phyloP scores from a whole-genome alignment of 2,888 invertebrate species.

The Automeris io region DNA sequence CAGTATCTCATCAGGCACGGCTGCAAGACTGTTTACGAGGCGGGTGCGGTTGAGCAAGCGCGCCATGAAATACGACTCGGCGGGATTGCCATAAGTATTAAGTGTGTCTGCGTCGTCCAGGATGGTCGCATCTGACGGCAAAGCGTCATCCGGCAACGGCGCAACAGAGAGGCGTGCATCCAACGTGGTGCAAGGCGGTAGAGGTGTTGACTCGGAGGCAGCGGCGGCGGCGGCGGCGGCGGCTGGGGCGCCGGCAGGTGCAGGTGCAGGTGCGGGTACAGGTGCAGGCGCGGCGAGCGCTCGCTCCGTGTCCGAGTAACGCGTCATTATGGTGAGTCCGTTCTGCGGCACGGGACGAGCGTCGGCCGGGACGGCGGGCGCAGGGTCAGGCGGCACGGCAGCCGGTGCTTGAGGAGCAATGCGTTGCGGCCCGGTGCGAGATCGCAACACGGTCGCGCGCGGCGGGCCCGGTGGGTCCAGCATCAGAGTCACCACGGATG shows the following conservation, averaged over 20 bases:
- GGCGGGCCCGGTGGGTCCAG: constrained; percentile 92
- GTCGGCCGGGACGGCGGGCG: constrained; percentile 14
- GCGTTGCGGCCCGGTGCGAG: constrained; percentile 36
- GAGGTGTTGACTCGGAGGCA: constrained; percentile 29
- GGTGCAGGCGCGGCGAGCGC: constrained; percentile 33
- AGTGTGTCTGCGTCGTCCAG: constrained; percentile 38
- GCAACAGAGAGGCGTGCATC: constrained; percentile 45
- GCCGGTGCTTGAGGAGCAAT: constrained; percentile 20
- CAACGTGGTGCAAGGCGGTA: constrained; percentile 52
- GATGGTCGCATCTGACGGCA: constrained; percentile 19
- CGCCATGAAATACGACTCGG: constrained; percentile 69
- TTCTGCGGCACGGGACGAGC: constrained; percentile 49
- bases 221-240: constrained; percentile 40
- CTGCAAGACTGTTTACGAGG: constrained; percentile 57
- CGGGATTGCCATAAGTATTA: constrained; percentile 65
- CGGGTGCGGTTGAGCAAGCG: constrained; percentile 55
- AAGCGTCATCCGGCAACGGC: constrained; percentile 25
- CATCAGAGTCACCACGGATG: constrained; percentile 94
- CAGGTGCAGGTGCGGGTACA: constrained; percentile 31
- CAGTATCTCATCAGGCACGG: constrained; percentile 56
- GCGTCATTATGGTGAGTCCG: constrained; percentile 67
- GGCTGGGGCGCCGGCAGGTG: too few species aligned
- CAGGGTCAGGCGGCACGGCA: constrained; percentile 13
- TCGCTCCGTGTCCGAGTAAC: constrained; percentile 58
- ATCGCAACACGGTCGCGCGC: constrained; percentile 78